A percentile compares a stretch with the other conserved stretches of the same genome.
Conservation (phyloP, 2,797 vertebrate genomes). For the Mionectes olivaceus region DNA sequence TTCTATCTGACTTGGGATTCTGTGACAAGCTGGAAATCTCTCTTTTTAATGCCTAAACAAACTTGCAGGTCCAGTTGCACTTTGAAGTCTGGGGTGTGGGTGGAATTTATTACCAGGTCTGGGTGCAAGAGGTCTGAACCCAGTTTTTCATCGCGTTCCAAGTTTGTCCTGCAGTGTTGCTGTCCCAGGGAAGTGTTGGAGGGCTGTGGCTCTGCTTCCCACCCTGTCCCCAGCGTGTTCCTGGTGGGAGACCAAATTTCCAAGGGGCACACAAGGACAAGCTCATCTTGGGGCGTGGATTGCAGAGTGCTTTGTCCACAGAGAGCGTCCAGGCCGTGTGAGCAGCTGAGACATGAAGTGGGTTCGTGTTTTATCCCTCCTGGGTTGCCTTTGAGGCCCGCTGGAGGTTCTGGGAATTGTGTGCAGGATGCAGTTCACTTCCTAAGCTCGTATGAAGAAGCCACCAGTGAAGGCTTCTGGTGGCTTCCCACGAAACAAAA, state of each 20-base stretch:
- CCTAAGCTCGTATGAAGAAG: too few relatives aligned
- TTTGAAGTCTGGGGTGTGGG: background rate
- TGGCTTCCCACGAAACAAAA: background rate
- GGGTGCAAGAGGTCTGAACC: background rate
- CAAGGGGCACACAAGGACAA: background rate
- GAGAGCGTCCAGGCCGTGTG: rapidly evolving
- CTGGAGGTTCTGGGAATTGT: background rate
- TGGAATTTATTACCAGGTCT: slow-evolving; percentile 8
- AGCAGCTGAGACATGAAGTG: background rate
- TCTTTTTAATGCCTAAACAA: background rate
- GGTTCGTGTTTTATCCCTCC: background rate
- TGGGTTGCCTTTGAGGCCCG: background rate
- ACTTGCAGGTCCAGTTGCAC: background rate
- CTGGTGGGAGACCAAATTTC: rapidly evolving
- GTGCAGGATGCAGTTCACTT: background rate
- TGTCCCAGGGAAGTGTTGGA: background rate
- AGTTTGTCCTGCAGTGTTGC: background rate
- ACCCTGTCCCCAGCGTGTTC: background rate
- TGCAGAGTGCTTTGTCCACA: background rate
- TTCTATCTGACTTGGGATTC: background rate
- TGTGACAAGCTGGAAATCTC: background rate
- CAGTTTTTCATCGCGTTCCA: background rate
- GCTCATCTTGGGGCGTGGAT: background rate
- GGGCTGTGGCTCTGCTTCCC: background rate
- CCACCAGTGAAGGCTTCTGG: background rate